Conservation (phyloP, 1,140 invertebrate species). For the Bombus sylvicola region DNA sequence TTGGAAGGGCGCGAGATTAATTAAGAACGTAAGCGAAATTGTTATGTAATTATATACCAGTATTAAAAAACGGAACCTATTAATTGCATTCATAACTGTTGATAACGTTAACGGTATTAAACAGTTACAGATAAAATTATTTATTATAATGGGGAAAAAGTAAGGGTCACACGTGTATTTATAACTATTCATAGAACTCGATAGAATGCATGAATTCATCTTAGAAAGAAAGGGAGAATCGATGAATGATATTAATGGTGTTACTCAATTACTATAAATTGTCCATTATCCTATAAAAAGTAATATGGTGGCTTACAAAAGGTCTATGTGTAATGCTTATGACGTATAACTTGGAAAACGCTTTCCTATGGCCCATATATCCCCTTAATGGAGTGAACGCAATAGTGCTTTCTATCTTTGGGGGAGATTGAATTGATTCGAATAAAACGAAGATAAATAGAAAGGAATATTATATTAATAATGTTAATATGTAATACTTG, state of each 20-base stretch:
- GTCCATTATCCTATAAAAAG: background rate
- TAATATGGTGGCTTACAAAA: background rate
- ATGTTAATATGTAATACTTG: background rate
- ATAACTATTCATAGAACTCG: background rate
- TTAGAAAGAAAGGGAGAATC: background rate
- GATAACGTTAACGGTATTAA: too few relatives aligned
- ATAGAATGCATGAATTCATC: background rate
- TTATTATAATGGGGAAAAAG: background rate
- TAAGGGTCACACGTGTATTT: background rate
- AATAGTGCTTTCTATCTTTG: background rate
- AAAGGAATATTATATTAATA: background rate
- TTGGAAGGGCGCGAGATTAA: too few relatives aligned
- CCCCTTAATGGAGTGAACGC: slow-evolving; percentile 27
- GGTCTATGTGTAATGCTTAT: background rate
- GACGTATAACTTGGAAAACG: slow-evolving; percentile 5
- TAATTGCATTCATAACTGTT: too few relatives aligned
- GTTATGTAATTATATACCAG: background rate
- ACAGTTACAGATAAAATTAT: background rate
- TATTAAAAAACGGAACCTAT: too few relatives aligned
- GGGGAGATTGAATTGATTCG: background rate
- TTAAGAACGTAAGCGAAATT: too few relatives aligned
- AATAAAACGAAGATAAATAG: slow-evolving; percentile 17
- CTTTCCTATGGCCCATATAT: slow-evolving; percentile 17
- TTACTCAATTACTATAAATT: slow-evolving; percentile 9
- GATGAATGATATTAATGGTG: background rate